Percentiles rank a stretch among this genome's conserved stretches.
Conservation (phyloP, 2,113 vertebrate species). For the Myrmecobius fasciatus region DNA sequence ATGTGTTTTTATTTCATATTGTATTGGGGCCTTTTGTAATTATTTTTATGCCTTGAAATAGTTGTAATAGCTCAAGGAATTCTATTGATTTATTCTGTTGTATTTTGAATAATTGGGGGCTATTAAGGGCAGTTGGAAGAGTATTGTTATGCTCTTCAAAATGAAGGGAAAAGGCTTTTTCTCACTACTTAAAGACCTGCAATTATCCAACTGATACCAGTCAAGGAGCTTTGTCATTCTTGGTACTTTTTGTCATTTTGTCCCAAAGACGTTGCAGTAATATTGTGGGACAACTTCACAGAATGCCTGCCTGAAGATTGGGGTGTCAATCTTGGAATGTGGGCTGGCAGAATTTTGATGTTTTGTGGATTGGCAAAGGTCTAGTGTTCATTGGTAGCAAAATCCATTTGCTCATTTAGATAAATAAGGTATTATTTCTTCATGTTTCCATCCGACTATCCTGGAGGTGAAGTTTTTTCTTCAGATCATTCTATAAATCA, state of each 20-base stretch:
- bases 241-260: conserved; percentile 76
- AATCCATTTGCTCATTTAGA: conserved; percentile 75
- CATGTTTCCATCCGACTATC: conserved; percentile 75
- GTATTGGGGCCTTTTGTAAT: conserved; percentile 85
- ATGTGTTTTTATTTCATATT: conserved; percentile 82
- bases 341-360: conserved; percentile 76
- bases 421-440: conserved; percentile 77
- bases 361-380: conserved; percentile 70
- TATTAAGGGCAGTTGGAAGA: conserved; percentile 73
- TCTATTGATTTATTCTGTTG: conserved; percentile 80
- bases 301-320: conserved; percentile 75
- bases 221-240: conserved; percentile 78
- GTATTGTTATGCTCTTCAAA: conserved; percentile 74
- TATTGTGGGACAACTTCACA: conserved; percentile 68
- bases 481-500: conserved; percentile 76
- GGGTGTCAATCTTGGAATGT: conserved; percentile 76
- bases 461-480: conserved; percentile 78
- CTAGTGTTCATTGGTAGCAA: conserved; percentile 73
- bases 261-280: conserved; percentile 78
- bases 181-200: conserved; percentile 70
- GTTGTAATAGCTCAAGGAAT: conserved; percentile 85
- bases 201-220: conserved; percentile 78
- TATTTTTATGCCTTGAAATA: conserved; percentile 86
- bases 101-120: conserved; percentile 77
- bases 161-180: conserved; percentile 65